phyloP scores from a whole-genome alignment of 1,140 invertebrate species.

The Coenobita brevimanus region DNA sequence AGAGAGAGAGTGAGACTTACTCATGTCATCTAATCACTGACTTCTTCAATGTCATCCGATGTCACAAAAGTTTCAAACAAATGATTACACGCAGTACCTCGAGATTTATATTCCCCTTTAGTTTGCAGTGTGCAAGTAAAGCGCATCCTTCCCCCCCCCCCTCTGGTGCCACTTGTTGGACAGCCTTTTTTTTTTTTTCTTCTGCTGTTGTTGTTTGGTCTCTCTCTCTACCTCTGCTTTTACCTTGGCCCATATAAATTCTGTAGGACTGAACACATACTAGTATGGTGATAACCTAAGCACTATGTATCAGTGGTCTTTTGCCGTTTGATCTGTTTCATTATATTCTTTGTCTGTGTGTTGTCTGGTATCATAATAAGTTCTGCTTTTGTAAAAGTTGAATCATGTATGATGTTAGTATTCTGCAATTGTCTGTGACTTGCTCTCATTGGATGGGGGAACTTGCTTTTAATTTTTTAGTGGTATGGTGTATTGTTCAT shows the following conservation, averaged over 20 bases:
- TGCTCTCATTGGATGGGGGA: neutral
- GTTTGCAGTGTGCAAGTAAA: too few species aligned
- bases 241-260: constrained; percentile 19
- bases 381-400: neutral
- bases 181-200: too few species aligned
- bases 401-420: constrained; percentile 4
- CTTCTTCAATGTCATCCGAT: too few species aligned
- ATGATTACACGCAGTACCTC: too few species aligned
- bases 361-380: neutral
- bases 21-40: too few species aligned
- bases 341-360: neutral
- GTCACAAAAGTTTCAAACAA: too few species aligned
- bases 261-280: constrained; percentile 15
- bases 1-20: too few species aligned
- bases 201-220: too few species aligned
- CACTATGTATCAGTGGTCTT: neutral
- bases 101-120: too few species aligned
- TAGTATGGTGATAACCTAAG: constrained; percentile 24
- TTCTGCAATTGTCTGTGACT: neutral
- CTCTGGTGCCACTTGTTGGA: too few species aligned
- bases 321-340: constrained; percentile 10
- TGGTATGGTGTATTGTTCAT: constrained; percentile 33
- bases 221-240: neutral
- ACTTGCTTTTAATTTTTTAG: neutral
- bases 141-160: too few species aligned